phyloP scores from a whole-genome alignment of 2,797 vertebrate species.

The Lithobates pipiens region DNA sequence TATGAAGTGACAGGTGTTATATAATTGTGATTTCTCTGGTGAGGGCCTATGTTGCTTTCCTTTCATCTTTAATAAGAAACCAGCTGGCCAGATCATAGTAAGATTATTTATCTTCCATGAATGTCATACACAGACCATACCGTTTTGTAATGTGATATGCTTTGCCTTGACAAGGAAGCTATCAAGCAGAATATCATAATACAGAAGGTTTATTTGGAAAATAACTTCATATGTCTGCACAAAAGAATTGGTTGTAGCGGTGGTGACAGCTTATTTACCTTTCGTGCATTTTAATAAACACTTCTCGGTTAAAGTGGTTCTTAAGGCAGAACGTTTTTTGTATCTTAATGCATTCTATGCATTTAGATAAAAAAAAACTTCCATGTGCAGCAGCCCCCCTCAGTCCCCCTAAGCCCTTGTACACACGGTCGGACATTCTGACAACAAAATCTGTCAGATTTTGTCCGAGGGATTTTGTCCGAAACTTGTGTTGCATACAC shows the following conservation, averaged over 20 bases:
- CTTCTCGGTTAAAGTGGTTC: background rate
- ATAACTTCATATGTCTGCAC: conserved; percentile 22
- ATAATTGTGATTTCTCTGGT: conserved; percentile 74
- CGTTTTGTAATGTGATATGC: conserved; percentile 66
- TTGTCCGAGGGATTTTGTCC: too few species aligned
- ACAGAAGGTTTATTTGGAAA: conserved; percentile 32
- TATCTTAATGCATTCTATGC: too few species aligned
- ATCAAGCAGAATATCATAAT: conserved; percentile 42
- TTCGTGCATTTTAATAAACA: background rate
- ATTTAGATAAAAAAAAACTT: too few species aligned
- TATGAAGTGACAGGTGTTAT: conserved; percentile 70
- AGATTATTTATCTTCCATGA: conserved; percentile 72
- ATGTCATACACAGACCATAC: conserved; percentile 65
- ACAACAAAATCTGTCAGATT: too few species aligned
- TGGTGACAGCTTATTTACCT: conserved; percentile 12
- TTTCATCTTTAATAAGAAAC: conserved; percentile 75
- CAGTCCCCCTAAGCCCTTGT: too few species aligned
- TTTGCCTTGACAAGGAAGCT: conserved; percentile 64
- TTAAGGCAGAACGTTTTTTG: too few species aligned
- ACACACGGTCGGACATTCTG: too few species aligned
- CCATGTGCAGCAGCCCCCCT: too few species aligned
- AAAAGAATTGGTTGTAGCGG: background rate
- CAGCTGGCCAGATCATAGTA: conserved; percentile 71
- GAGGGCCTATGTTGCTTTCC: conserved; percentile 67
- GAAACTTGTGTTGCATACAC: too few species aligned